Percentiles rank a stretch among this genome's conserved stretches.
Evolutionary conservation across 2,797 vertebrate genomes (phyloP).

Genomic region (Danio choprae): DNA sequence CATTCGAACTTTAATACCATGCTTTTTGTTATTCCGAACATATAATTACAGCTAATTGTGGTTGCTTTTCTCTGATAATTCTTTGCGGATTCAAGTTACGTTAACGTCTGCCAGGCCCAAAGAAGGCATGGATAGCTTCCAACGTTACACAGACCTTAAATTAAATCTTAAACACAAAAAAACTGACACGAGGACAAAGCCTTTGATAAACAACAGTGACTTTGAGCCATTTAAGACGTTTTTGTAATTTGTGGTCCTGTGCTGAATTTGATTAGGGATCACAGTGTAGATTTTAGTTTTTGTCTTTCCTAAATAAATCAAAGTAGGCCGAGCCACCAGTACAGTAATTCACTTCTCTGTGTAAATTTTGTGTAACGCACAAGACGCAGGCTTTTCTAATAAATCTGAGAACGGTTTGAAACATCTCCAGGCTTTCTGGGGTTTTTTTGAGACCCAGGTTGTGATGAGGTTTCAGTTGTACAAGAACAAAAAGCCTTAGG

Average conservation of each 20-base stretch:
- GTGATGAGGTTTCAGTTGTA: constrained; percentile 40
- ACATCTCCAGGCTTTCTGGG: constrained; percentile 16
- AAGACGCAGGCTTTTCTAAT: constrained; percentile 1
- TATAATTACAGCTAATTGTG: constrained; percentile 46
- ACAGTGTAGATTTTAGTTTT: constrained; percentile 28
- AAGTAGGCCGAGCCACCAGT: neutral
- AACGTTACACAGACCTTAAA: constrained; percentile 64
- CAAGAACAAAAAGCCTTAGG: constrained; percentile 28
- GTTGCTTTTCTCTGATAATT: constrained; percentile 64
- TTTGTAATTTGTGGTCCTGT: neutral
- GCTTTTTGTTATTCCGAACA: constrained; percentile 10
- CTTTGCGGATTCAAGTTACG: constrained; percentile 69
- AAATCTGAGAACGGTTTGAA: constrained; percentile 31
- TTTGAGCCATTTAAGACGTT: constrained; percentile 12
- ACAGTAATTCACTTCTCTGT: constrained; percentile 13
- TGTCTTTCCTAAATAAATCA: neutral
- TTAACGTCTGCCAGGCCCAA: constrained; percentile 62
- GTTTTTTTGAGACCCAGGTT: neutral
- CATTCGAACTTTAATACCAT: constrained; percentile 39
- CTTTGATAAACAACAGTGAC: neutral
- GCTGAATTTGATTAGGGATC: constrained; percentile 16
- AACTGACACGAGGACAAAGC: constrained; percentile 31
- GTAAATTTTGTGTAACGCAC: neutral
- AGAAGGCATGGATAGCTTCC: constrained; percentile 63
- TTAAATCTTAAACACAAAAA: constrained; percentile 43